Conservation (phyloP, 92 coral and sea anemone species). For the Epizoanthus illoricatus region DNA sequence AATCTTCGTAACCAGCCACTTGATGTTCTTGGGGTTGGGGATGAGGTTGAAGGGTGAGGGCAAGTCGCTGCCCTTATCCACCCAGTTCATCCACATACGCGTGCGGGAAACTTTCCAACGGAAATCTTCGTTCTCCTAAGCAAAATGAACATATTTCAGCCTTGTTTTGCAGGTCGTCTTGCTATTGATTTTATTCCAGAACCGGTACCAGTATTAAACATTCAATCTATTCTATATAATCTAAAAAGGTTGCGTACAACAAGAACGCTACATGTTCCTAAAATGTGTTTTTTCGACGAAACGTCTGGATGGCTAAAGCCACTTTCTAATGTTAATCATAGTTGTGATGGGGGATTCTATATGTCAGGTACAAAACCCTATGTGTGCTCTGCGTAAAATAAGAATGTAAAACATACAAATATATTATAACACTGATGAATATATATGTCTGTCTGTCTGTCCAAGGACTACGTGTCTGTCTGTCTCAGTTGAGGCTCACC, state of each 20-base stretch:
- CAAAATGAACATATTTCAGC: background rate
- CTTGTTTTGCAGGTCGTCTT: too few species aligned
- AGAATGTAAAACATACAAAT: too few species aligned
- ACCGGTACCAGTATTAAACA: too few species aligned
- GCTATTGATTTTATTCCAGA: too few species aligned
- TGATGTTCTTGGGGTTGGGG: slow-evolving; percentile 39
- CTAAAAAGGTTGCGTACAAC: too few species aligned
- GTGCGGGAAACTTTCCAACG: slow-evolving; percentile 49
- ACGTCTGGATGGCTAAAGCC: background rate
- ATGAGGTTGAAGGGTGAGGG: slow-evolving; percentile 49
- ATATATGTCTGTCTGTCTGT: background rate
- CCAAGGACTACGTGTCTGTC: background rate
- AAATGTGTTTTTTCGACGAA: background rate
- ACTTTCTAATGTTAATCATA: background rate
- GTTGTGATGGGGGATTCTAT: background rate
- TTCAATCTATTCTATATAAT: too few species aligned
- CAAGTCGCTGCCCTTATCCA: slow-evolving; percentile 33
- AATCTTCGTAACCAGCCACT: slow-evolving; percentile 6
- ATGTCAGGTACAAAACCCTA: too few species aligned
- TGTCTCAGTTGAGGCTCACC: slow-evolving; percentile 42
- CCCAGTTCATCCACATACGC: slow-evolving; percentile 42
- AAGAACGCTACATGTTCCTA: background rate
- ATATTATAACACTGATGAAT: too few species aligned
- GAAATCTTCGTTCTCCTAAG: slow-evolving; percentile 35
- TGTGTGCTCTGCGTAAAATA: too few species aligned